Evolutionary conservation across 1,140 invertebrate genomes (phyloP).

Genomic region (Drosophila nasuta): DNA sequence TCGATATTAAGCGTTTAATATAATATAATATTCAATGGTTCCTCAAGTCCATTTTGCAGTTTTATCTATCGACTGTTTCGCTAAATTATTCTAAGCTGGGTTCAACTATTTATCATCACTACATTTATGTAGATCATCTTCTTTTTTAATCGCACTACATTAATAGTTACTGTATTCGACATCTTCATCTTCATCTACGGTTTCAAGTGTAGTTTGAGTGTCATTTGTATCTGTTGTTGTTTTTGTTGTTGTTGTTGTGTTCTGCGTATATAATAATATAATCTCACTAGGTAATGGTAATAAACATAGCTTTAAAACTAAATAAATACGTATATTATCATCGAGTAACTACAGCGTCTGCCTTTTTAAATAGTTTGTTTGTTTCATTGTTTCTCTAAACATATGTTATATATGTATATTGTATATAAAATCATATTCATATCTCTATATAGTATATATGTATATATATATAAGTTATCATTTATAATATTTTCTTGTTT

Average conservation of each 20-base stretch:
- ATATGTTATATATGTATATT: slow-evolving; percentile 65
- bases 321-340: slow-evolving; percentile 70
- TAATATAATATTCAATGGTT: slow-evolving; percentile 52
- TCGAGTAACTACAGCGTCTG: slow-evolving; percentile 79
- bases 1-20: slow-evolving; percentile 38
- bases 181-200: not conserved
- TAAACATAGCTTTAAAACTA: slow-evolving; percentile 72
- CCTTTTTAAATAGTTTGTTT: slow-evolving; percentile 70
- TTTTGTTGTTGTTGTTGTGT: slow-evolving; percentile 44
- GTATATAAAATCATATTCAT: slow-evolving; percentile 72
- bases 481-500: slow-evolving; percentile 47
- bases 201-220: slow-evolving; percentile 47
- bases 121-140: slow-evolving; percentile 37
- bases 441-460: slow-evolving; percentile 25
- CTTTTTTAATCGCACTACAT: slow-evolving; percentile 48
- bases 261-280: slow-evolving; percentile 79
- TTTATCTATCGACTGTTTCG: slow-evolving; percentile 37
- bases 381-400: slow-evolving; percentile 50
- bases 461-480: slow-evolving; percentile 46
- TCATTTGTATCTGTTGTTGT: slow-evolving; percentile 23
- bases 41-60: slow-evolving; percentile 69
- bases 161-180: slow-evolving; percentile 47
- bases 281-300: slow-evolving; percentile 58
- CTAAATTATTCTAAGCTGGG: slow-evolving; percentile 57
- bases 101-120: slow-evolving; percentile 57